phyloP scores from a whole-genome alignment of 2,797 vertebrate genomes.

The Etheostoma perlongum region DNA sequence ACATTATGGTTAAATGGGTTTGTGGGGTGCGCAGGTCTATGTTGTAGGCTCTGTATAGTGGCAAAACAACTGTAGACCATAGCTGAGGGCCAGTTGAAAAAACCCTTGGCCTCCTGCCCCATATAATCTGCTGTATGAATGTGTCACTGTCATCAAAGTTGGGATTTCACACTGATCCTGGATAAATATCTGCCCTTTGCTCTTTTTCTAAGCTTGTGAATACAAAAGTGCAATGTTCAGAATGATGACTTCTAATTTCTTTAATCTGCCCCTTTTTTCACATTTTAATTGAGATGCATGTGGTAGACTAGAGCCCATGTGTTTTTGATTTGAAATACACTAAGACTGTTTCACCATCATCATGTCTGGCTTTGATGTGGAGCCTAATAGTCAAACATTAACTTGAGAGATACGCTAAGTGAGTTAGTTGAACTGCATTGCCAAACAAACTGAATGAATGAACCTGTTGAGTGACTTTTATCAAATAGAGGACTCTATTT shows the following conservation, averaged over 20 bases:
- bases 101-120: slow-evolving; percentile 33
- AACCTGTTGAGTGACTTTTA: slow-evolving; percentile 6
- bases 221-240: slow-evolving; percentile 54
- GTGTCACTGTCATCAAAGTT: slow-evolving; percentile 46
- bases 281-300: slow-evolving; percentile 51
- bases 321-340: slow-evolving; percentile 23
- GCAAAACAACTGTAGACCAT: slow-evolving; percentile 35
- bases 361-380: slow-evolving; percentile 2
- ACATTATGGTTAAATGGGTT: slow-evolving; percentile 27
- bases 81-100: slow-evolving; percentile 36
- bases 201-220: slow-evolving; percentile 43
- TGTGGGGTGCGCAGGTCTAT: background rate
- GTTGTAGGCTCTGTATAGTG: slow-evolving; percentile 14
- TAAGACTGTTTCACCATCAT: slow-evolving; percentile 12
- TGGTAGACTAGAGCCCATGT: slow-evolving; percentile 8
- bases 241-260: slow-evolving; percentile 67
- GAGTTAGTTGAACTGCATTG: slow-evolving; percentile 19
- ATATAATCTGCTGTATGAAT: slow-evolving; percentile 62
- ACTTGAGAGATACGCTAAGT: slow-evolving; percentile 23
- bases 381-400: slow-evolving; percentile 23
- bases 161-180: slow-evolving; percentile 60
- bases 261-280: slow-evolving; percentile 45
- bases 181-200: slow-evolving; percentile 54
- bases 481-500: background rate
- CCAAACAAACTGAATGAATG: slow-evolving; percentile 28